Conservation (phyloP, 2,113 vertebrate species). For the Gobiocypris rarus region DNA sequence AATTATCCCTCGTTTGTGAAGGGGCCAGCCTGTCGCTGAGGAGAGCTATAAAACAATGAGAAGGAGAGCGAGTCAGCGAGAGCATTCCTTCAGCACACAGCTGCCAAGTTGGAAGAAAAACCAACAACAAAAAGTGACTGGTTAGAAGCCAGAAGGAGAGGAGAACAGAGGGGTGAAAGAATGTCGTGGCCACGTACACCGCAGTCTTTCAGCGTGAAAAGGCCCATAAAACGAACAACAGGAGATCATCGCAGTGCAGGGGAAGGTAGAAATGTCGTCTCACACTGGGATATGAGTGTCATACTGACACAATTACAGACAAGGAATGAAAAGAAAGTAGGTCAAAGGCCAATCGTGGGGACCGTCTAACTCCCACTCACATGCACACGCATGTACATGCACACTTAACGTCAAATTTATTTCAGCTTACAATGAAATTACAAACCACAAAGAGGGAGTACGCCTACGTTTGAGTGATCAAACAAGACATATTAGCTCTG, state of each 20-base stretch:
- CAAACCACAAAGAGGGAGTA: neutral
- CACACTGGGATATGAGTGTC: slow-evolving; percentile 21
- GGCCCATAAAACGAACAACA: neutral
- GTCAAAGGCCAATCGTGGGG: slow-evolving; percentile 43
- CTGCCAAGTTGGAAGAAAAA: slow-evolving; percentile 55
- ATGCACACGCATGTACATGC: neutral
- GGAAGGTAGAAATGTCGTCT: neutral
- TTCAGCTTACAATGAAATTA: slow-evolving; percentile 14
- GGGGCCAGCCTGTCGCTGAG: slow-evolving; percentile 1
- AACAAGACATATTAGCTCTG: neutral
- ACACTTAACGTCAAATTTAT: neutral
- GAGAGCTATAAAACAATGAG: slow-evolving; percentile 27
- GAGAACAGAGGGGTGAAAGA: slow-evolving; percentile 9
- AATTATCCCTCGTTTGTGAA: slow-evolving; percentile 42
- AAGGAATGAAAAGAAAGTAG: slow-evolving; percentile 44
- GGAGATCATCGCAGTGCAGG: neutral
- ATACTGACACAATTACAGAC: slow-evolving; percentile 31
- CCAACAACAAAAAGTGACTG: slow-evolving; percentile 45
- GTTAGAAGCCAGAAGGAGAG: slow-evolving; percentile 17
- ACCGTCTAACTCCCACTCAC: neutral
- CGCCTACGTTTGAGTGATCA: neutral
- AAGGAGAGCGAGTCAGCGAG: slow-evolving; percentile 20
- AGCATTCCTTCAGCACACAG: slow-evolving; percentile 38
- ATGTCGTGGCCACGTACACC: neutral
- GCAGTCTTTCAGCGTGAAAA: neutral